phyloP scores from a whole-genome alignment of 2,797 vertebrate species.

The Myiotriccus ornatus region DNA sequence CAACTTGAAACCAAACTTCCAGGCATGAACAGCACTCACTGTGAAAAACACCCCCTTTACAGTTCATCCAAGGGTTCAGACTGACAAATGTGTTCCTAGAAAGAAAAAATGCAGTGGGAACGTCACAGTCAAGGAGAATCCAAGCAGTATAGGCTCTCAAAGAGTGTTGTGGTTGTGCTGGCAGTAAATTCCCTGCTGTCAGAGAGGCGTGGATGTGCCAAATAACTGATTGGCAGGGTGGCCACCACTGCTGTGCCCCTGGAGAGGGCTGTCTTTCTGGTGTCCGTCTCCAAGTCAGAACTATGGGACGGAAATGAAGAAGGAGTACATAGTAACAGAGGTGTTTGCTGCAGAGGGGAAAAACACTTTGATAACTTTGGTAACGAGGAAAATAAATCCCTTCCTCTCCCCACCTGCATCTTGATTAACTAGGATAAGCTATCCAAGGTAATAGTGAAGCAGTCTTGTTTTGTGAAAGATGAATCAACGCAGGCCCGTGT shows the following conservation, averaged over 20 bases:
- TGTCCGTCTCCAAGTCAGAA: neutral
- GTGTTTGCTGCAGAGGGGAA: neutral
- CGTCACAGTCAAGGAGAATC: rapidly evolving
- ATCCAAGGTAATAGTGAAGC: neutral
- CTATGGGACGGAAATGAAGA: neutral
- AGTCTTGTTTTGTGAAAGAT: neutral
- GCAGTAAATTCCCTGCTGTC: neutral
- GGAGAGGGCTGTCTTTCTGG: neutral
- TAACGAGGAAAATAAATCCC: neutral
- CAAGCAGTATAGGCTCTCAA: neutral
- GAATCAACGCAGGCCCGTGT: neutral
- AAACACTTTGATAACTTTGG: no score
- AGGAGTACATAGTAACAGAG: neutral
- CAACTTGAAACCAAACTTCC: neutral
- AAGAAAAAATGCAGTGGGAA: rapidly evolving
- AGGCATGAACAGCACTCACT: rapidly evolving
- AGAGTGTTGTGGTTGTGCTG: rapidly evolving
- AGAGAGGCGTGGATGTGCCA: rapidly evolving
- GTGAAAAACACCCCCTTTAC: rapidly evolving
- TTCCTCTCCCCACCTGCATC: neutral
- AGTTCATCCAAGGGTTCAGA: neutral
- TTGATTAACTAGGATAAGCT: neutral
- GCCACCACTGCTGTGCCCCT: rapidly evolving
- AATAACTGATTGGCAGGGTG: neutral
- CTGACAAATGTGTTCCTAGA: neutral